phyloP scores from a whole-genome alignment of 2,888 invertebrate species.

The Amiota minor region DNA sequence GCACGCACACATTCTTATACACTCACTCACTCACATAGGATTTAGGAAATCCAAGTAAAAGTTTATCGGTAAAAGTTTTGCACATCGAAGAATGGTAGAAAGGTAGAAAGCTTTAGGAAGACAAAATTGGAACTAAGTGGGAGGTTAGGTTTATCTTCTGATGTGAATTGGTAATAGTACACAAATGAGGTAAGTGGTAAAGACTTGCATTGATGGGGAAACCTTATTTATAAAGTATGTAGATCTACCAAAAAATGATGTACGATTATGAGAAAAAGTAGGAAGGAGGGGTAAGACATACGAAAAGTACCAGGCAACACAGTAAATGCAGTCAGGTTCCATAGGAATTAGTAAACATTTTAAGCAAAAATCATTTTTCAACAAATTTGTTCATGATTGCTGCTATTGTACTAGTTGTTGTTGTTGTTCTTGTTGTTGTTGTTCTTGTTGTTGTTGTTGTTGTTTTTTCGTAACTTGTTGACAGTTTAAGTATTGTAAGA shows the following conservation, averaged over 20 bases:
- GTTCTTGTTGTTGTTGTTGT: neutral
- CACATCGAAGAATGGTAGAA: neutral
- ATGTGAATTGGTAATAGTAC: no score
- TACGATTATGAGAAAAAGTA: neutral
- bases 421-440: neutral
- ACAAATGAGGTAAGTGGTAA: no score
- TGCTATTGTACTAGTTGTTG: neutral
- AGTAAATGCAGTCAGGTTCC: neutral
- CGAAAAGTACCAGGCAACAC: neutral
- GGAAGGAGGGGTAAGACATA: neutral
- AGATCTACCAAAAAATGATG: neutral
- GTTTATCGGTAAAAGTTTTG: slow-evolving; percentile 5
- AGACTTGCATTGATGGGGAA: no score
- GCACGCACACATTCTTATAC: neutral
- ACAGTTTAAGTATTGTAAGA: neutral
- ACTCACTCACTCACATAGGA: no score
- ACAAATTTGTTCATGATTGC: slow-evolving; percentile 2
- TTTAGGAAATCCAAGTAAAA: neutral
- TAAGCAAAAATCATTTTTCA: slow-evolving; percentile 13
- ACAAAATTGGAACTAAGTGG: no score
- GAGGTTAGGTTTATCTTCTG: no score
- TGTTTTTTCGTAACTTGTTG: neutral
- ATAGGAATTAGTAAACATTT: slow-evolving; percentile 1
- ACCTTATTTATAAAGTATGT: no score
- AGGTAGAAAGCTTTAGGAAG: no score